Conservation (phyloP, 2,888 invertebrate species). For the Lithodes maja region DNA sequence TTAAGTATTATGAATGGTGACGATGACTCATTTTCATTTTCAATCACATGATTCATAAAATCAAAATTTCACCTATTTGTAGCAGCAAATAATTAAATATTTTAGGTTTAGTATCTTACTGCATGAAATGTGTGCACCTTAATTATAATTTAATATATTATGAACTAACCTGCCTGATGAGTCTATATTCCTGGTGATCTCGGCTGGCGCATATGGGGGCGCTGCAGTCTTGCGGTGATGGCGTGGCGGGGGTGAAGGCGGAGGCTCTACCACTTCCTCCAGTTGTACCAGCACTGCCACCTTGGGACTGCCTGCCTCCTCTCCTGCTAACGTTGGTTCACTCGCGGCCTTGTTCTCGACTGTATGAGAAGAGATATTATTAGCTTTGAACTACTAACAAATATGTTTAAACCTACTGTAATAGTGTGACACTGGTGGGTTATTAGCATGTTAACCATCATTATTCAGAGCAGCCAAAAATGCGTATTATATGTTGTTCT, state of each 20-base stretch:
- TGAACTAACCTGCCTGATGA: constrained; percentile 75
- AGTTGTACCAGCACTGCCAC: constrained; percentile 87
- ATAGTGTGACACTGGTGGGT: no score
- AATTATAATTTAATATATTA: no score
- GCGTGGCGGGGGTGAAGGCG: constrained; percentile 73
- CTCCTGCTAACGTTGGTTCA: constrained; percentile 62
- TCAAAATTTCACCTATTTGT: no score
- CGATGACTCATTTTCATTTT: no score
- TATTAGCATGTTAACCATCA: no score
- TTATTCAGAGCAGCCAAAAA: no score
- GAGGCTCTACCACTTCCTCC: constrained; percentile 85
- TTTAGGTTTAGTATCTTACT: not conserved
- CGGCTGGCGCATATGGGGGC: constrained; percentile 81
- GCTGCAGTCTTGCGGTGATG: constrained; percentile 80
- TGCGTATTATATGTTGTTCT: no score
- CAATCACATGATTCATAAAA: no score
- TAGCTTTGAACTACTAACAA: no score
- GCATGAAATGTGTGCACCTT: not conserved
- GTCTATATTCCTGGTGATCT: constrained; percentile 76
- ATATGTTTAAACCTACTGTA: no score
- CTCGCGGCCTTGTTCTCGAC: constrained; percentile 68
- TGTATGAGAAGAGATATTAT: not conserved
- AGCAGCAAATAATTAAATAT: no score
- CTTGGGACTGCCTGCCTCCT: constrained; percentile 42
- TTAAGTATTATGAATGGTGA: no score